Evolutionary conservation across 1,140 invertebrate genomes (phyloP), one percentile per base, ranked within the genome.

Genomic region (Galleria mellonella): DNA sequence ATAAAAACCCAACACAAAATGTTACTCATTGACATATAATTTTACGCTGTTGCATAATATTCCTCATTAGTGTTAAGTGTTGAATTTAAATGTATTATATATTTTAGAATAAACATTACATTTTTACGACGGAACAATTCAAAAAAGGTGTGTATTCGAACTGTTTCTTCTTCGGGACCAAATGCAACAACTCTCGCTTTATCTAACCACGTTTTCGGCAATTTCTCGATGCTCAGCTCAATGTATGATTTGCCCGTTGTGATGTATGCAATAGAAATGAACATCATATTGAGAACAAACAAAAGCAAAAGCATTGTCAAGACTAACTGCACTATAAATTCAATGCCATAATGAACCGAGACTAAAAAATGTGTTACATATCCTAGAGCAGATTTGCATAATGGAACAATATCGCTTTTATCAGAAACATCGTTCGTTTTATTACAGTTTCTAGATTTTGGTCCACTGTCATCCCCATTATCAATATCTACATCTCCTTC

Each of bases 211-310:
- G 51, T 49, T 8, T 44, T 14, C 1, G 76, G 66, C 5, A 56
- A 29, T 14, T 52, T 64, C 13, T 63, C 55, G 4, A 72, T 49
- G 1, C 13, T 49, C 15, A 83, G 68, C 44, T 83, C 66, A 1
- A 83, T 46, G 49, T 59, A 69, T 10, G 43, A 23, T 12, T 71
- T 47, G 3, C 74, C 76, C 0, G 78, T 78, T 1, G 66, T 51
- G 6, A 62, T 41, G 32, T 77, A 78, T 12, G 54, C 66, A 9
- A 57, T 30, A 4, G 58, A 50, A 5, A 65, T 32, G 54, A 81
- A 81, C 29, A 72, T 23, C 5, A 62, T 43, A 39, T 81, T 51
- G 2, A 41, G 37, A 9, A 50, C 60, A 29, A 81, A 55, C 36
- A 59, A 10, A 32, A 71, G 43, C 12, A 51, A 54, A 23, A 78